Evolutionary conservation across 2,113 vertebrate species (phyloP), one percentile per base, ranked within the genome.

Genomic region (Henicopernis longicauda): DNA sequence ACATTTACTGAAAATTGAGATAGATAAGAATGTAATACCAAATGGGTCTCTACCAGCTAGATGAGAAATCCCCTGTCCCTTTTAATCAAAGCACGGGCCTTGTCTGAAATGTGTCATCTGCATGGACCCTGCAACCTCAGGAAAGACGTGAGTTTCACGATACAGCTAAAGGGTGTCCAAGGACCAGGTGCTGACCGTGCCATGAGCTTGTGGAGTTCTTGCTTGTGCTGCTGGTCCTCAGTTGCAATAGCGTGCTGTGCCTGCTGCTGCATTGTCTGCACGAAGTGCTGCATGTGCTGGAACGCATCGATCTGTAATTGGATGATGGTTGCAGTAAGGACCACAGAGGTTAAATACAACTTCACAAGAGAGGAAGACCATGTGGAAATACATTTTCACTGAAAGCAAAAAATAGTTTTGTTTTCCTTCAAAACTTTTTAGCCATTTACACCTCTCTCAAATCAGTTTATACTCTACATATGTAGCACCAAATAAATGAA

Each of bases 281-380:
- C 99, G 25, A 99, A 99, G 97, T 99, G 99, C 96, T 99, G 99
- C 99, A 99, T 99, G 97, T 99, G 99, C 97, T 99, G 99, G 98
- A 99, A 99, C 0, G 99, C 99, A 2, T 99, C 99, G 0, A 99
- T 99, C 99, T 99, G 98, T 4, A 95, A 97, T 45, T 3, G 67
- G 29, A 81, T 9, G 15, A 59, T 4, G 32, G 31, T 32, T 57
- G 36, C n/a, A 42, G 14, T 84, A 50, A 95, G 83, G 14, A 72
- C 27, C 78, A 81, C n/a, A 50, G 40, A 21, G 9, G 42, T 54
- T 36, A 82, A 57, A 85, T 1, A 54, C 14, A 82, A 3, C 31
- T 65, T 36, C 57, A 65, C 44, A 27, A 59, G 13, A 80, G 17
- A 82, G 49, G 12, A 78, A 59, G 21, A 49, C 11, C 61, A 21